Conservation (phyloP, 2,797 vertebrate species). For the Morus bassanus region DNA sequence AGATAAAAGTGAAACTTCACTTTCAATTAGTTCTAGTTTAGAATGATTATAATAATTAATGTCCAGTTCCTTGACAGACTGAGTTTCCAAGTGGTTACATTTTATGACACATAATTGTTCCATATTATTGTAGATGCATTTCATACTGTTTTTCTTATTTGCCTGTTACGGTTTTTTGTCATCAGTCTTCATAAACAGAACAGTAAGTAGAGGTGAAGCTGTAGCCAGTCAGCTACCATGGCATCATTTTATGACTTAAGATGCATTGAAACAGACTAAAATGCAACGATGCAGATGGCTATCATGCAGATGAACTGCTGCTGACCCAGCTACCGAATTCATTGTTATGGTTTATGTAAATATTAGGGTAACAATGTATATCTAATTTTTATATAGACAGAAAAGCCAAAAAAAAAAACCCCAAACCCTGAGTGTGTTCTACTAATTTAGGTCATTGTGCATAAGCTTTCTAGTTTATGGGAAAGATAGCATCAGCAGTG, state of each 20-base stretch:
- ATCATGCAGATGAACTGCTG: constrained; percentile 21
- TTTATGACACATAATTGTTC: constrained; percentile 63
- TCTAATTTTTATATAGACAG: constrained; percentile 35
- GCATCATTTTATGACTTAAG: not conserved
- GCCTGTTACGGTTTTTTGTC: constrained; percentile 28
- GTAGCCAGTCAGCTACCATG: constrained; percentile 2
- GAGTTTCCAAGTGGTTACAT: constrained; percentile 50
- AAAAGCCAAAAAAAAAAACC: not conserved
- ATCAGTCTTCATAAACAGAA: constrained; percentile 32
- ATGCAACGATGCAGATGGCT: not conserved
- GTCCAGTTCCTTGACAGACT: constrained; percentile 52
- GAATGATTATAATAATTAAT: constrained; percentile 64
- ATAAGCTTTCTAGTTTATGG: not conserved
- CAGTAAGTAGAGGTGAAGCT: constrained; percentile 39
- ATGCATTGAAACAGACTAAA: not conserved
- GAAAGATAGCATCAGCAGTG: not conserved
- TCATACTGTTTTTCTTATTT: constrained; percentile 40
- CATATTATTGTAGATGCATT: constrained; percentile 46
- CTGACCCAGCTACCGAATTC: constrained; percentile 25
- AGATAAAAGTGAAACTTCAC: constrained; percentile 60
- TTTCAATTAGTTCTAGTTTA: constrained; percentile 63
- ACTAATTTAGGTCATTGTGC: constrained; percentile 22
- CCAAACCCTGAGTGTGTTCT: not conserved
- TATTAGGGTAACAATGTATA: constrained; percentile 1
- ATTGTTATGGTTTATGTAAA: constrained; percentile 35